Conservation (phyloP, 2,797 vertebrate genomes). For the Hypotaenidia philippensis region DNA sequence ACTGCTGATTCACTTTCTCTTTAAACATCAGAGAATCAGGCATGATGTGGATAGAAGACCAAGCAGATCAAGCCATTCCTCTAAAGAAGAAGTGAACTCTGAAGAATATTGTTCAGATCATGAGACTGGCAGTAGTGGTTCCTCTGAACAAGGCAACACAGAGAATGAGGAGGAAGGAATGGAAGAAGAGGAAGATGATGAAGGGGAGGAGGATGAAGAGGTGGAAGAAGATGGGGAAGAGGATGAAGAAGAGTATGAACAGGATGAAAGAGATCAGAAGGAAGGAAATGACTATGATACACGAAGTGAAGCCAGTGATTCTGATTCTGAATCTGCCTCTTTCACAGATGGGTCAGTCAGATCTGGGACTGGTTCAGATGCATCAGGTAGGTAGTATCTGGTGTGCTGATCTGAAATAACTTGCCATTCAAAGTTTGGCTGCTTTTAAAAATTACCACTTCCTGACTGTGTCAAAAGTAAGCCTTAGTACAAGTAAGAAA, state of each 20-base stretch:
- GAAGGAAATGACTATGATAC: constrained; percentile 96
- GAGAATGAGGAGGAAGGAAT: constrained; percentile 89
- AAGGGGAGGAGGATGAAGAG: constrained; percentile 84
- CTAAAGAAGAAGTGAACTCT: constrained; percentile 89
- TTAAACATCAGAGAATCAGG: constrained; percentile 85
- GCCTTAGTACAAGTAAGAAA: background rate
- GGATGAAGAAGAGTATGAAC: constrained; percentile 91
- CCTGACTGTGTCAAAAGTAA: background rate
- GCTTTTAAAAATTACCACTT: background rate
- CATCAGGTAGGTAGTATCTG: constrained; percentile 84
- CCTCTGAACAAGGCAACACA: constrained; percentile 86
- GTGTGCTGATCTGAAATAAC: background rate
- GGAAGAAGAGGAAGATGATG: constrained; percentile 87
- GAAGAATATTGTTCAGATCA: constrained; percentile 90
- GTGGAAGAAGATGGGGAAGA: constrained; percentile 87
- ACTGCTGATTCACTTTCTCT: constrained; percentile 81
- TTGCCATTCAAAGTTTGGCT: background rate
- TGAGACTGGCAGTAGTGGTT: constrained; percentile 87
- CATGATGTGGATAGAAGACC: constrained; percentile 85
- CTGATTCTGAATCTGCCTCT: constrained; percentile 92
- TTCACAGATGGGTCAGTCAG: constrained; percentile 93
- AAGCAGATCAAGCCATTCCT: constrained; percentile 88
- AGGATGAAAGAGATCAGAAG: constrained; percentile 91
- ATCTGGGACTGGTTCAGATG: constrained; percentile 92
- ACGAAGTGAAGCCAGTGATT: constrained; percentile 95